Evolutionary conservation across 2,888 invertebrate genomes (phyloP).

Genomic region (Drosophila pullipes): DNA sequence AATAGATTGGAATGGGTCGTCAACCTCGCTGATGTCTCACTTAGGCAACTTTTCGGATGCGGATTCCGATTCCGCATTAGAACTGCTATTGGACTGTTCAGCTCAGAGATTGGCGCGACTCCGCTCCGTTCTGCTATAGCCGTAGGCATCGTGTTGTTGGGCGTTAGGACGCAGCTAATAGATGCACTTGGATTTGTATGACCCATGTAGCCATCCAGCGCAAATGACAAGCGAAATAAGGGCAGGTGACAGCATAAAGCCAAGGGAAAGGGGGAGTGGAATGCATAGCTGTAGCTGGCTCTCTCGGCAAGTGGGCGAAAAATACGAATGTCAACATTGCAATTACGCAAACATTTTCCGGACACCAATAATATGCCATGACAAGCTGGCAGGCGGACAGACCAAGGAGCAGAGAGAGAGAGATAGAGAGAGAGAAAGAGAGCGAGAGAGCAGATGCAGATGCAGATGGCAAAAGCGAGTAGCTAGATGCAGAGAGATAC

Average conservation of each 20-base stretch:
- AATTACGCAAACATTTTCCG: slow-evolving; percentile 83
- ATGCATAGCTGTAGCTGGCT: slow-evolving; percentile 15
- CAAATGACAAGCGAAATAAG: slow-evolving; percentile 64
- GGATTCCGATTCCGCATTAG: slow-evolving; percentile 13
- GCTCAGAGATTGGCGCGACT: neutral
- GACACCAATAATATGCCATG: slow-evolving; percentile 83
- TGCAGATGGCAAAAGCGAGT: slow-evolving; percentile 7
- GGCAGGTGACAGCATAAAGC: slow-evolving; percentile 22
- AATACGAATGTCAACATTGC: slow-evolving; percentile 83
- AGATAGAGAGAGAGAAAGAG: neutral
- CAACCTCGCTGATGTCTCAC: slow-evolving; percentile 45
- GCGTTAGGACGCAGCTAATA: slow-evolving; percentile 65
- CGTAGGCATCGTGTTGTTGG: slow-evolving; percentile 58
- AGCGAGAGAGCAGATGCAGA: slow-evolving; percentile 3
- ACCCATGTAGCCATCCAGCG: slow-evolving; percentile 31
- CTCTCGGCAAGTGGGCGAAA: slow-evolving; percentile 49
- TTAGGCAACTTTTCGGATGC: slow-evolving; percentile 25
- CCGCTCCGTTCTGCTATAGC: slow-evolving; percentile 9
- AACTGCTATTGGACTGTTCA: neutral
- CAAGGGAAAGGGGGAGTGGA: neutral
- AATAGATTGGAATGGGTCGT: slow-evolving; percentile 13
- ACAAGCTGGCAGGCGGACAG: slow-evolving; percentile 57
- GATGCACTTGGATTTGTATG: slow-evolving; percentile 69
- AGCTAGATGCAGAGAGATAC: slow-evolving; percentile 19
- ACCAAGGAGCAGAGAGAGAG: slow-evolving; percentile 4